These are phyloP conservation scores for Rhyacophila brunnea DNA, from an alignment of 1,140 invertebrate genomes.

Conservation along the genomic window DNA sequence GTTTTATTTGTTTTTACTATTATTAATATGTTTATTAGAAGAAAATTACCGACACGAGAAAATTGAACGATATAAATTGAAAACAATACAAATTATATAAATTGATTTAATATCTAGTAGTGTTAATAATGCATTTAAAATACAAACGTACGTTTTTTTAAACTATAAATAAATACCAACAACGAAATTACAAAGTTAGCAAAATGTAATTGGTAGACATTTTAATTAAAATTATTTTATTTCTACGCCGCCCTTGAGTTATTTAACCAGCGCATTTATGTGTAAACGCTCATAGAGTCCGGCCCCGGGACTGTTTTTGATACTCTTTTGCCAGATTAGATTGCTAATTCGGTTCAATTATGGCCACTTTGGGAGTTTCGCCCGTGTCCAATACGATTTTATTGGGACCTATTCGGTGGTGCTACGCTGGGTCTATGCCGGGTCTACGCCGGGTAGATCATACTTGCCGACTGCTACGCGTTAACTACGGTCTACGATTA, in stretches of 20 bases:
- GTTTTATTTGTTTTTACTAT: too few relatives aligned
- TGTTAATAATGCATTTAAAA: too few relatives aligned
- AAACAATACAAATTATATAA: too few relatives aligned
- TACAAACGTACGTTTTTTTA: too few relatives aligned
- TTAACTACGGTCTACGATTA: conserved; percentile 15
- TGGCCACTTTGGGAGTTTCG: conserved; percentile 6
- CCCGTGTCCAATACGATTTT: conserved; percentile 14
- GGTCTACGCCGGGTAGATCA: not conserved
- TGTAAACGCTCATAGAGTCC: conserved; percentile 5
- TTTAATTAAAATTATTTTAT: conserved; percentile 2
- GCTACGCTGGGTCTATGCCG: not conserved
- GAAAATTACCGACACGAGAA: too few relatives aligned
- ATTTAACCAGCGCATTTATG: not conserved
- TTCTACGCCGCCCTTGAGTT: not conserved
- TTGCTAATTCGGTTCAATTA: conserved; percentile 31
- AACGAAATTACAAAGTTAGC: too few relatives aligned
- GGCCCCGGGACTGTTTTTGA: conserved; percentile 14
- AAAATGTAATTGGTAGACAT: too few relatives aligned
- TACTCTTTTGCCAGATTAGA: conserved; percentile 26
- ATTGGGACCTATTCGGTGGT: conserved; percentile 11
- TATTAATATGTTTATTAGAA: too few relatives aligned
- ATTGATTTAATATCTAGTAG: too few relatives aligned
- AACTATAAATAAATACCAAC: too few relatives aligned
- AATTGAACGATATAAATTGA: too few relatives aligned
- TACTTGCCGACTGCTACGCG: not conserved